Evolutionary conservation across 1,140 invertebrate species (phyloP), one percentile per base, ranked within the genome.

Genomic region (Calliopsis andreniformis): DNA sequence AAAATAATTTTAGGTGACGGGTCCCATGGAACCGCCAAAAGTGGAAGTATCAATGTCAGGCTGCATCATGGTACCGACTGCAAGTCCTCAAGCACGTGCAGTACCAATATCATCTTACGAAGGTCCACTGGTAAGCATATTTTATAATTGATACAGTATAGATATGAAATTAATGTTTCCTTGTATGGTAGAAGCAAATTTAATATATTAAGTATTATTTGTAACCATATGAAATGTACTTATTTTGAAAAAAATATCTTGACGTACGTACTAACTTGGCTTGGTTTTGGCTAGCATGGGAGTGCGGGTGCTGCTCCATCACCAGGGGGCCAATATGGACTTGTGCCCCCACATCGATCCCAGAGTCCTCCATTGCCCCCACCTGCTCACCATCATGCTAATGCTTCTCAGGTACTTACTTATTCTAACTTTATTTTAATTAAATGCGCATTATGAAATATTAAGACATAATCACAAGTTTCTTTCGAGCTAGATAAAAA

Each of bases 351-450:
- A 8, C 92, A 91, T 88, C 88, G 91, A 42, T 89, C 93, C 68
- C 94, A 95, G 92, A 96, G 95, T 91, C 95, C 91, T 80, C 91
- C 91, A 77, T 72, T 91, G 84, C 91, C 96, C 83, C 95, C 95
- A 87, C 95, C 96, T 84, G 96, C 96, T 80, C 95, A 96, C 91
- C 95, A 95, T 93, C 96, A 96, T 90, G 94, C 94, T 92, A 96
- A 95, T 90, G 95, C 95, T 91, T 94, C 95, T 90, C 95, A 95
- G 95, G 95, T 96, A 93, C 82, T 87, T 85, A 86, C 76, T 72
- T 82, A 72, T 43, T 64, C 59, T 83, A 79, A 71, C 69, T 63
- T 75, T 79, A 51, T 69, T 56, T 51, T 16, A 56, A 43, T 64
- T 39, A 20, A 25, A 39, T 12, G 32, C 7, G 51, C 58, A 25